Percentiles rank a stretch among this genome's conserved stretches.
These are phyloP conservation scores for Dendrocincla fuliginosa DNA, from an alignment of 2,797 vertebrate genomes.

Conservation along the genomic window DNA sequence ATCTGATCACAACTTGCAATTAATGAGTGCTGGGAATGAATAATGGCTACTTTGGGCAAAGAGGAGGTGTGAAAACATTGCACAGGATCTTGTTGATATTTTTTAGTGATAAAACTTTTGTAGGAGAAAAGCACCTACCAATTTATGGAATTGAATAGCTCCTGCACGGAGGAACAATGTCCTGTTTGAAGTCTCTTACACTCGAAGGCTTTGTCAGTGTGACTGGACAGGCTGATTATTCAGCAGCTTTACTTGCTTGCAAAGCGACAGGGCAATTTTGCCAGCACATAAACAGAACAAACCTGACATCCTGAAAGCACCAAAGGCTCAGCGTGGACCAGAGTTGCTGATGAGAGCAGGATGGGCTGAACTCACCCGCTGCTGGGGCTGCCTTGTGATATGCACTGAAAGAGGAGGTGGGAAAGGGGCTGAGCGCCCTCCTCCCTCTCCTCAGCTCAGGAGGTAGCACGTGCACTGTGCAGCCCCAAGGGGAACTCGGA, in stretches of 20 bases:
- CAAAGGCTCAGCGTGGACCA: not conserved
- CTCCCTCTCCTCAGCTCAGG: not conserved
- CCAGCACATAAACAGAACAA: not conserved
- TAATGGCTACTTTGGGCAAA: not conserved
- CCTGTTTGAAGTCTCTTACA: not conserved
- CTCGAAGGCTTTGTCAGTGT: not conserved
- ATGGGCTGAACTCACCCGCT: accelerated
- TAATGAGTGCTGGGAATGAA: not conserved
- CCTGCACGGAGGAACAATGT: not conserved
- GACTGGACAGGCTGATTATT: constrained; percentile 12
- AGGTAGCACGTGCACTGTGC: not conserved
- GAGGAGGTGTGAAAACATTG: not conserved
- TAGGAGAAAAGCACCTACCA: not conserved
- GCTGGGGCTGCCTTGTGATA: not conserved
- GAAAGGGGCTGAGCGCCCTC: not conserved
- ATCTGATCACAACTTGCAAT: not conserved
- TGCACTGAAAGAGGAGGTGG: not conserved
- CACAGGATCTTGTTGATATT: not conserved
- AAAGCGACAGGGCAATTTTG: not conserved
- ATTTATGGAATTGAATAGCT: not conserved
- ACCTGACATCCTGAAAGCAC: not conserved
- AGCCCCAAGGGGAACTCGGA: not conserved
- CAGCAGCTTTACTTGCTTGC: constrained; percentile 34
- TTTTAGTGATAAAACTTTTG: not conserved
- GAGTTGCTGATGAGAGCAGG: not conserved